These are phyloP conservation scores for Phrynocephalus guinanensis DNA, from an alignment of 2,797 vertebrate genomes.

Conservation along the genomic window DNA sequence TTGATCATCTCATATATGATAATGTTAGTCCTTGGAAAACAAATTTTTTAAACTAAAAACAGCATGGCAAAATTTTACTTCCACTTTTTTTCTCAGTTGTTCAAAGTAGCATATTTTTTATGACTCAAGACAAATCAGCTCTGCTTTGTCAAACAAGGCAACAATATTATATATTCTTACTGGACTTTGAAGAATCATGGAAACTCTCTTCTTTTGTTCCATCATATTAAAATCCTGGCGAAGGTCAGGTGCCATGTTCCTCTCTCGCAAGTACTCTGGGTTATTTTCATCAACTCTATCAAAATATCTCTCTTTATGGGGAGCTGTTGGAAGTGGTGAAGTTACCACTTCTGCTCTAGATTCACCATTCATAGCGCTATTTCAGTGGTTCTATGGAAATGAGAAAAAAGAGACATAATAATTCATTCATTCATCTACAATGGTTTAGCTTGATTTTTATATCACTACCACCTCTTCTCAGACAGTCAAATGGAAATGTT, in stretches of 20 bases:
- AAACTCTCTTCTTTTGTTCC: constrained; percentile 98
- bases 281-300: constrained; percentile 97
- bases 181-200: constrained; percentile 98
- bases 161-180: constrained; percentile 77
- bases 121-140: accelerated
- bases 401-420: constrained; percentile 19
- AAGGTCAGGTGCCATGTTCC: constrained; percentile 98
- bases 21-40: not conserved
- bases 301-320: constrained; percentile 98
- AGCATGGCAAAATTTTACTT: not conserved
- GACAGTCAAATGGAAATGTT: not conserved
- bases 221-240: constrained; percentile 99
- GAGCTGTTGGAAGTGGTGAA: constrained; percentile 92
- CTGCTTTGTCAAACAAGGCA: not conserved
- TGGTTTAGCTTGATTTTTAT: not conserved
- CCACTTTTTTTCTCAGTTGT: not conserved
- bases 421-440: not conserved
- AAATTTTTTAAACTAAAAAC: not conserved
- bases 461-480: not conserved
- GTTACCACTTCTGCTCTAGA: constrained; percentile 94
- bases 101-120: not conserved
- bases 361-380: constrained; percentile 92
- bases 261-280: constrained; percentile 93
- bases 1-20: not conserved
- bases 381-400: constrained; percentile 62